Percentiles rank a stretch among this genome's conserved stretches.
phyloP scores from a whole-genome alignment of 2,113 vertebrate genomes.

The Oceanites oceanicus region DNA sequence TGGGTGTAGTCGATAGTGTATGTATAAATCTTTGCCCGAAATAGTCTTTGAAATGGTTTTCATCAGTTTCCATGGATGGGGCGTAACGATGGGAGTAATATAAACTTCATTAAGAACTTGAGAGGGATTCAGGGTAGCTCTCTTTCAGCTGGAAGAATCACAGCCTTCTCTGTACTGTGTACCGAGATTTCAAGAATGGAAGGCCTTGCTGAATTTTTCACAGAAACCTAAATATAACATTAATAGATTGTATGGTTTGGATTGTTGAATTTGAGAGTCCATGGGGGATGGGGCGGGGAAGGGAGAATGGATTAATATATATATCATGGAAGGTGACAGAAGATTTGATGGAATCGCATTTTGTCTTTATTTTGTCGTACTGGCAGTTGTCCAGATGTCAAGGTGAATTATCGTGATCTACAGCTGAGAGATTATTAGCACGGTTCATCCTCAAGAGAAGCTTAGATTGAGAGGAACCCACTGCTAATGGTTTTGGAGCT shows the following conservation, averaged over 20 bases:
- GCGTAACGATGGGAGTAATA: accelerated
- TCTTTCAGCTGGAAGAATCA: not conserved
- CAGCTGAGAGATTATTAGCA: not conserved
- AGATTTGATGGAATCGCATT: not conserved
- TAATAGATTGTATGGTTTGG: not conserved
- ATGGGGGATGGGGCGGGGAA: accelerated
- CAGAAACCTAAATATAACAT: not conserved
- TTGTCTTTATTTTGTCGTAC: not conserved
- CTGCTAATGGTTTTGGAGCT: not conserved
- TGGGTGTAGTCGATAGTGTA: no score
- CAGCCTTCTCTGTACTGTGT: not conserved
- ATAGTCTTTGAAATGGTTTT: not conserved
- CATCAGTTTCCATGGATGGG: not conserved
- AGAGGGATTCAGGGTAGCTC: not conserved
- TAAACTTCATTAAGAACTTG: not conserved
- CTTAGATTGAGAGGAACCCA: not conserved
- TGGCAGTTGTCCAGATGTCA: not conserved
- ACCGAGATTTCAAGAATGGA: not conserved
- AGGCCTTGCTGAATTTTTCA: not conserved
- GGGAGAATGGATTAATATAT: not conserved
- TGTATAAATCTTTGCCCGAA: not conserved
- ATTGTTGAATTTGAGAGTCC: not conserved
- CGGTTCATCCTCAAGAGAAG: not conserved
- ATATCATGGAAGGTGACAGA: not conserved
- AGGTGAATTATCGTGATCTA: not conserved